phyloP scores from a whole-genome alignment of 2,113 vertebrate species.

The Pluvialis apricaria region DNA sequence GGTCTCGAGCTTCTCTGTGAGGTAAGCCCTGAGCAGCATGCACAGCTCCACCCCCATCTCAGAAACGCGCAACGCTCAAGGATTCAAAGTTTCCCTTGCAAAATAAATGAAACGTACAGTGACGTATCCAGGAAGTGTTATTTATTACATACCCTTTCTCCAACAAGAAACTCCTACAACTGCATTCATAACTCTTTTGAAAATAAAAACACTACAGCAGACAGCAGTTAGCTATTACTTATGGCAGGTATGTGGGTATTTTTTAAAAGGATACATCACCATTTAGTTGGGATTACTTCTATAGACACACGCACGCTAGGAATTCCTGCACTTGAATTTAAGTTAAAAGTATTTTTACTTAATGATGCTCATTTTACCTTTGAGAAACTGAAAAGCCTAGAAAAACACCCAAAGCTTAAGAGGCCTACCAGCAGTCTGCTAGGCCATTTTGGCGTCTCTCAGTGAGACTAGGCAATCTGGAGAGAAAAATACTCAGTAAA shows the following conservation, averaged over 20 bases:
- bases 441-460: background rate
- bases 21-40: background rate
- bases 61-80: background rate
- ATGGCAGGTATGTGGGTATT: too few species aligned
- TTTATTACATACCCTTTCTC: background rate
- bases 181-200: background rate
- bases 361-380: background rate
- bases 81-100: background rate
- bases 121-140: background rate
- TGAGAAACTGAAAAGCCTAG: background rate
- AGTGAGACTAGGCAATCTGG: rapidly evolving
- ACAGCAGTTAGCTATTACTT: background rate
- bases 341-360: background rate
- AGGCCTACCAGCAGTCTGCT: background rate
- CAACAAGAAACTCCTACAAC: background rate
- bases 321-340: background rate
- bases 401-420: background rate
- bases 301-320: background rate
- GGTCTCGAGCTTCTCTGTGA: background rate
- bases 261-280: background rate
- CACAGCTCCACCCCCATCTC: background rate
- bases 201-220: background rate
- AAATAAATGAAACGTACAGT: background rate
- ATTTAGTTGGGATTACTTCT: background rate
- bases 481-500: background rate